phyloP scores from a whole-genome alignment of 1,140 invertebrate genomes.

The Pomacea maculata region DNA sequence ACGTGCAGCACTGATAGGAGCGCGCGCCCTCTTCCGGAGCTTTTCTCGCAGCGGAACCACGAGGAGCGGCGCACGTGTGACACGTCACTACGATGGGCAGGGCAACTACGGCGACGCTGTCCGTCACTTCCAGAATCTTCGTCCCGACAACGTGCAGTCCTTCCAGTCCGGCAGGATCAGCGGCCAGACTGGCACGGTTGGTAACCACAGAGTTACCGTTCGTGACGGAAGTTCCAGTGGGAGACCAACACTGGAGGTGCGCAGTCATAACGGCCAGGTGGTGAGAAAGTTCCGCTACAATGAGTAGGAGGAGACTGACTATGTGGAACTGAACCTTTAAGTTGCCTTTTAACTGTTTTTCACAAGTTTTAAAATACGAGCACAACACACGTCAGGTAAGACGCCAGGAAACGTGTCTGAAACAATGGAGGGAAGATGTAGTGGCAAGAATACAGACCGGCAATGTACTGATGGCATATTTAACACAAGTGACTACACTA shows the following conservation, averaged over 20 bases:
- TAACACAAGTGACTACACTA: no score
- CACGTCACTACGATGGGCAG: slow-evolving; percentile 17
- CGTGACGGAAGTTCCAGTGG: slow-evolving; percentile 22
- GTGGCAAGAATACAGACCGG: no score
- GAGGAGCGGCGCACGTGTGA: slow-evolving; percentile 23
- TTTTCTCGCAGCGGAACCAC: background rate
- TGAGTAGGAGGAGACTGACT: background rate
- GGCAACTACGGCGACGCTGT: slow-evolving; percentile 26
- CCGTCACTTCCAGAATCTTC: slow-evolving; percentile 25
- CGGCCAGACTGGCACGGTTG: slow-evolving; percentile 19
- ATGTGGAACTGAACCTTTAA: no score
- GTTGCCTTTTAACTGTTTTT: no score
- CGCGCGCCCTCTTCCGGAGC: slow-evolving; percentile 9
- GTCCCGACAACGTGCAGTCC: background rate
- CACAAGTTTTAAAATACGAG: no score
- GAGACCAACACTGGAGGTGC: slow-evolving; percentile 28
- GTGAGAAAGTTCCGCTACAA: slow-evolving; percentile 32
- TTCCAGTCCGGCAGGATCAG: slow-evolving; percentile 9
- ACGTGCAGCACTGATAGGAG: slow-evolving; percentile 9
- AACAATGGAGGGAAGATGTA: no score
- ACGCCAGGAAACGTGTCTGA: no score
- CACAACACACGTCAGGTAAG: no score
- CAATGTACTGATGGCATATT: no score
- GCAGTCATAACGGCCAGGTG: slow-evolving; percentile 14
- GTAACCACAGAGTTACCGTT: slow-evolving; percentile 25